Evolutionary conservation across 2,113 vertebrate genomes (phyloP).

Genomic region (Phoxinus phoxinus): DNA sequence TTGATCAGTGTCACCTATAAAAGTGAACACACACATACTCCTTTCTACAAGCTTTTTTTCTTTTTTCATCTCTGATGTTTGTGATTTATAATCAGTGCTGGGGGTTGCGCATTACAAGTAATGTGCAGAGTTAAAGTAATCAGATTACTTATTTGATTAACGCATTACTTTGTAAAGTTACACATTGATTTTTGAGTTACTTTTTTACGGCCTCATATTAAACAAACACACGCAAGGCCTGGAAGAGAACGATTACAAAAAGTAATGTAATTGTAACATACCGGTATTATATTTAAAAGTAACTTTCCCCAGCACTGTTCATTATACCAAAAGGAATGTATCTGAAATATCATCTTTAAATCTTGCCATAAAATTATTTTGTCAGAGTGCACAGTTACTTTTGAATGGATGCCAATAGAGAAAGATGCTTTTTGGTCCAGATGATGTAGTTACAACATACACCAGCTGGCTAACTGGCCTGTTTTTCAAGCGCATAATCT

Average conservation of each 20-base stretch:
- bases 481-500: background rate
- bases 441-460: background rate
- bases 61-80: background rate
- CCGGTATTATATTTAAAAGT: no score
- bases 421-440: background rate
- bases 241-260: no score
- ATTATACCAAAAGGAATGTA: background rate
- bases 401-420: background rate
- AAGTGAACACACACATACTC: constrained; percentile 1
- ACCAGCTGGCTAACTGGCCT: background rate
- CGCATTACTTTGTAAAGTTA: no score
- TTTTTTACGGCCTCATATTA: no score
- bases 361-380: background rate
- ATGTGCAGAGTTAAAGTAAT: no score
- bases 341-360: background rate
- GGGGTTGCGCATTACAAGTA: no score
- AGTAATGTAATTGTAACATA: no score
- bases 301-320: no score
- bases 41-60: no score
- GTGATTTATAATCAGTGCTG: background rate
- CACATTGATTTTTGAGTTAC: no score
- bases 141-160: no score
- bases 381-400: background rate
- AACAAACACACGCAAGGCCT: no score
- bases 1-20: background rate